Evolutionary conservation across 2,797 vertebrate species (phyloP), one percentile per base, ranked within the genome.

Genomic region (Scyliorhinus canicula): DNA sequence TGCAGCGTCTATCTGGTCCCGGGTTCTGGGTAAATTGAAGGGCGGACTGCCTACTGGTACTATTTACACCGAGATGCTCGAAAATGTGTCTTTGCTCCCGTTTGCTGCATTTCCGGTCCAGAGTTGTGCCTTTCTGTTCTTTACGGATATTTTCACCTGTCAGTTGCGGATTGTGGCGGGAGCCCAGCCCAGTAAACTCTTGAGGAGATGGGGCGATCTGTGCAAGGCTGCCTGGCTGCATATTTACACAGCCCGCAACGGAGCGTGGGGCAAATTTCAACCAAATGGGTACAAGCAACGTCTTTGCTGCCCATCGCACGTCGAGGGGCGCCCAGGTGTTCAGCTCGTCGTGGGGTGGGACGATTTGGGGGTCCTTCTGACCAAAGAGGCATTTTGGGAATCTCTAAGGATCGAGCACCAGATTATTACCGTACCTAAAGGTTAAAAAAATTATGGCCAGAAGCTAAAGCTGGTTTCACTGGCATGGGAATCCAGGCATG

Each of bases 81-180:
- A n/a, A n/a, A 35, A 88, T 35, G 52, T 88, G 4, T 88, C 55
- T 88, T n/a, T 60, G 85, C 55, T 57, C n/a, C 52, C 55, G 52
- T n/a, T 88, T 60, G 55, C 85, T 88, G 85, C 85, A 88, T 88
- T 88, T 88, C 85, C 52, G 85, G 85, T 55, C 85, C 52, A 2
- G 5, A 57, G 52, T 57, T 16, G 35, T n/a, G 52, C 14, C 21
- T 35, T 52, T 55, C 50, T 86, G 19, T 57, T 60, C 26, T 28
- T 26, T 28, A 12, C 52, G 12, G 71, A 24, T 47, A 24, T 82
- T 82, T 35, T 35, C 52, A 57, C 12, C 12, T 57, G 52, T 35
- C 85, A 28, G 47, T 52, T 52, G 82, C 16, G 40, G 79, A 82
- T n/a, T 35, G 52, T 60, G 85, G 31, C 47, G 44, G 44, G 82